These are phyloP conservation scores for Blomia tropicalis DNA, from an alignment of 2,888 invertebrate species.

Conservation along the genomic window DNA sequence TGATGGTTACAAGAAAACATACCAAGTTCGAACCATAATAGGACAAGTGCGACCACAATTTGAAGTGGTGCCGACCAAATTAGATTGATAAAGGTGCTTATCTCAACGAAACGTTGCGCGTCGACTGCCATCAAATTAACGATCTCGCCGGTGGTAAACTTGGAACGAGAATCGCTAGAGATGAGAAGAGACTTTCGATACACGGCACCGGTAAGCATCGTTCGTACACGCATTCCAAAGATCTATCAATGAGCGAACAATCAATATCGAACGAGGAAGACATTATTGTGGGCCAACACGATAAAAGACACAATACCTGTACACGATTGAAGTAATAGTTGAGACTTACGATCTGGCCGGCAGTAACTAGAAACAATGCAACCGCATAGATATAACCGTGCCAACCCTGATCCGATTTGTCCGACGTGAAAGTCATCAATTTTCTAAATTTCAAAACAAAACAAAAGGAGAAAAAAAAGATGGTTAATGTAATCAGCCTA, in stretches of 20 bases:
- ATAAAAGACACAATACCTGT: too few relatives aligned
- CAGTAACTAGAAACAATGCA: constrained; percentile 55
- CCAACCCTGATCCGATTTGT: constrained; percentile 49
- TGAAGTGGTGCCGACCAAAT: constrained; percentile 29
- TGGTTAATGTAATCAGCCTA: neutral
- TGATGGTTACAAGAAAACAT: constrained; percentile 16
- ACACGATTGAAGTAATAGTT: constrained; percentile 81
- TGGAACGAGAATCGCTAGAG: constrained; percentile 31
- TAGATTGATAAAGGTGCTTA: constrained; percentile 24
- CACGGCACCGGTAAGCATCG: constrained; percentile 71
- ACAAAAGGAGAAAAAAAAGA: neutral
- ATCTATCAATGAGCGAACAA: too few relatives aligned
- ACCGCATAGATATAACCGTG: constrained; percentile 69
- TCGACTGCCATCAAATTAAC: constrained; percentile 35
- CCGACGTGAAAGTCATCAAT: constrained; percentile 56
- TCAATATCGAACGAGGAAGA: too few relatives aligned
- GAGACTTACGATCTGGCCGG: constrained; percentile 61
- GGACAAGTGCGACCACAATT: constrained; percentile 26
- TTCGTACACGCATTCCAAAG: constrained; percentile 69
- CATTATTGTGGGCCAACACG: too few relatives aligned
- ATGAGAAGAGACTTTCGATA: constrained; percentile 49
- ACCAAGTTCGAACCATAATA: constrained; percentile 30
- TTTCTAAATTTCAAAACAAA: constrained; percentile 48
- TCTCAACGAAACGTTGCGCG: constrained; percentile 27
- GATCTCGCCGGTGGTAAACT: constrained; percentile 70